Conservation (phyloP, 2,888 invertebrate genomes). For the Ennomos quercinarius region DNA sequence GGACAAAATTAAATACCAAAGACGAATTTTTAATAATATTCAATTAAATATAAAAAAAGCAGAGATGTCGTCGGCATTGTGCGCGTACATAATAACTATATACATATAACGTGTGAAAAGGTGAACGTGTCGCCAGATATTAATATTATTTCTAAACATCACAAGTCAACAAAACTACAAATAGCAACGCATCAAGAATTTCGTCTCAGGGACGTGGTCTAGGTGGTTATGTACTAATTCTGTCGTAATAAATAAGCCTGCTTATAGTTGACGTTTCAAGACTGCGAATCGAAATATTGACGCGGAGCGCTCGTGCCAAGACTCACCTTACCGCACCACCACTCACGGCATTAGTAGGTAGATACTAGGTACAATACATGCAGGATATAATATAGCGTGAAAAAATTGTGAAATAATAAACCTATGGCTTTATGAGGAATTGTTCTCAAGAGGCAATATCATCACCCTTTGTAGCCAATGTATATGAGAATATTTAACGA, state of each 20-base stretch:
- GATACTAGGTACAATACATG: no score
- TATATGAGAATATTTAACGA: no score
- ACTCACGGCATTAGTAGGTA: background rate
- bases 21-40: background rate
- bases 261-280: slow-evolving; percentile 78
- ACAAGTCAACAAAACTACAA: slow-evolving; percentile 49
- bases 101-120: slow-evolving; percentile 25
- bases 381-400: no score
- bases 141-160: slow-evolving; percentile 36
- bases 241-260: slow-evolving; percentile 74
- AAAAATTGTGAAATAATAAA: no score
- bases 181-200: slow-evolving; percentile 52
- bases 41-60: slow-evolving; percentile 5
- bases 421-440: no score
- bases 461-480: background rate
- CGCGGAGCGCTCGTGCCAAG: slow-evolving; percentile 73
- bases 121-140: slow-evolving; percentile 34
- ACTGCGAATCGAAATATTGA: slow-evolving; percentile 81
- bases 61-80: slow-evolving; percentile 2
- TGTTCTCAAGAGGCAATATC: no score
- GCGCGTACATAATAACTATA: no score
- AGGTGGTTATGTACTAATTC: slow-evolving; percentile 68
- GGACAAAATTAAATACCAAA: slow-evolving; percentile 6
- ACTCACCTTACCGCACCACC: slow-evolving; percentile 46
- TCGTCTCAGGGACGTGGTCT: slow-evolving; percentile 65